A percentile compares a stretch with the other conserved stretches of the same genome.
These are phyloP conservation scores for Sericinus montela DNA, from an alignment of 2,888 invertebrate species.

Conservation along the genomic window DNA sequence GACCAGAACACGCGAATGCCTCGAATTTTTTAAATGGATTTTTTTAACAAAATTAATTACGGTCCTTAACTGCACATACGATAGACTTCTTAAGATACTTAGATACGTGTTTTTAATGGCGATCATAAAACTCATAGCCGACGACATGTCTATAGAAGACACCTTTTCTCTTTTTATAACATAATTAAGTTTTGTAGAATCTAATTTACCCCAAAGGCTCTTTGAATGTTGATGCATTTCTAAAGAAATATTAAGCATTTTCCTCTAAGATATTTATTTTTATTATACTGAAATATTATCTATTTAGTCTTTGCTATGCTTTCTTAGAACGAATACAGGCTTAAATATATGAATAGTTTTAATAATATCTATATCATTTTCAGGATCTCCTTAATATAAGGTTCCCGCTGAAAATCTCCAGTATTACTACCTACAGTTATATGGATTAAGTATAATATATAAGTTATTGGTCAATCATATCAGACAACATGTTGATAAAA, in stretches of 20 bases:
- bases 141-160: conserved; percentile 52
- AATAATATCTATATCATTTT: no score
- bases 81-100: conserved; percentile 60
- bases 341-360: no score
- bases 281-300: background rate
- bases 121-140: conserved; percentile 42
- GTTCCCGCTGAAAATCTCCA: no score
- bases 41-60: conserved; percentile 62
- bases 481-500: no score
- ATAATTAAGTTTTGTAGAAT: conserved; percentile 46
- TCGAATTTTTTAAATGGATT: conserved; percentile 53
- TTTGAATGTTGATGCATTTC: conserved; percentile 26
- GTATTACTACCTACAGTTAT: no score
- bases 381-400: no score
- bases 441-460: no score
- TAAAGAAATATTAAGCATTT: no score
- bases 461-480: no score
- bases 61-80: conserved; percentile 44
- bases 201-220: background rate
- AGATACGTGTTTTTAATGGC: conserved; percentile 63
- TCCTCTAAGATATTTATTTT: no score
- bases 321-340: no score
- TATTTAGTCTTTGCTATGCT: no score
- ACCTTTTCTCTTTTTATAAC: conserved; percentile 59
- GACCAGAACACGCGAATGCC: conserved; percentile 49